phyloP scores from a whole-genome alignment of 2,797 vertebrate species.

The Myotis myotis region DNA sequence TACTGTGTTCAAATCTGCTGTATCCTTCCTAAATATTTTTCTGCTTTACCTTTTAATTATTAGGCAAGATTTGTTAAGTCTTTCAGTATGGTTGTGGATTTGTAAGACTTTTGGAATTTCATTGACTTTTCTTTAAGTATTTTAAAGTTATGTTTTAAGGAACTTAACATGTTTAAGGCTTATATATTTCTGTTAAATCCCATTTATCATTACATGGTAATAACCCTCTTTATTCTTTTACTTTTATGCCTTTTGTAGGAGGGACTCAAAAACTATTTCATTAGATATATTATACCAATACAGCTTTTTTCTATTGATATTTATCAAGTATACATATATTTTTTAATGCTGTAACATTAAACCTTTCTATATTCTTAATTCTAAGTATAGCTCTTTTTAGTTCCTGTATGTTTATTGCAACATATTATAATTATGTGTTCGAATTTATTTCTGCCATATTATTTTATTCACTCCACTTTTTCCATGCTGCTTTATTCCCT shows the following conservation, averaged over 20 bases:
- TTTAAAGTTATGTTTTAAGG: not conserved
- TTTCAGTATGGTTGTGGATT: not conserved
- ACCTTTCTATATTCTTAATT: not conserved
- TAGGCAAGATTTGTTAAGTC: not conserved
- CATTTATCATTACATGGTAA: not conserved
- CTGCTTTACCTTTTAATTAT: not conserved
- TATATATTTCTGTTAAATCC: not conserved
- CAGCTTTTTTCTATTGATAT: not conserved
- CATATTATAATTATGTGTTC: not conserved
- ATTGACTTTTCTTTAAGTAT: not conserved
- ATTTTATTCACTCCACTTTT: not conserved
- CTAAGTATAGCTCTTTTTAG: not conserved
- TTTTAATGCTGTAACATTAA: not conserved
- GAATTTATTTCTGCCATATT: not conserved
- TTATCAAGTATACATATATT: not conserved
- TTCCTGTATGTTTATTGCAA: not conserved
- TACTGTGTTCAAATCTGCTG: not conserved
- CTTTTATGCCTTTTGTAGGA: not conserved
- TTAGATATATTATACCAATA: not conserved
- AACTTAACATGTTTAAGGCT: not conserved
- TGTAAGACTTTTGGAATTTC: not conserved
- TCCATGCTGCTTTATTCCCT: not conserved
- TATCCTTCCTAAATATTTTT: slow-evolving; percentile 23
- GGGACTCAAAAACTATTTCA: not conserved
- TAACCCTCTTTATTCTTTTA: not conserved